Percentiles rank a stretch among this genome's conserved stretches.
Evolutionary conservation across 2,797 vertebrate genomes (phyloP).

Genomic region (Pangasius larnaudii): DNA sequence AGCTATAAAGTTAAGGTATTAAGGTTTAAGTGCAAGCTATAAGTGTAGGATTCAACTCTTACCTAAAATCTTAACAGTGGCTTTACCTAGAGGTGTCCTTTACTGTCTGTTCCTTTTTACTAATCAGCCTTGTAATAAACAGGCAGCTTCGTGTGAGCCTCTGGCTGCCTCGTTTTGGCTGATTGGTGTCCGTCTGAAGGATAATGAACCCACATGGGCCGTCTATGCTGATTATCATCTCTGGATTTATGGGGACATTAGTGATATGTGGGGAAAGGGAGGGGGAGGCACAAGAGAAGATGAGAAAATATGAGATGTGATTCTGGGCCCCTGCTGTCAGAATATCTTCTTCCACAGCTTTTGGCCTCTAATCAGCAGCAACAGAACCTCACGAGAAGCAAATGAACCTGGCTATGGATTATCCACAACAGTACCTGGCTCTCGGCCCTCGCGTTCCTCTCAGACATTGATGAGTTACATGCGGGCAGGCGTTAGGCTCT

Average conservation of each 20-base stretch:
- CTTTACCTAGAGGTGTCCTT: not conserved
- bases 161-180: conserved; percentile 9
- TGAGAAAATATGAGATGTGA: conserved; percentile 1
- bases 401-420: conserved; percentile 15
- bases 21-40: not conserved
- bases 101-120: not conserved
- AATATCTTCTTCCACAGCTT: not conserved
- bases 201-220: conserved; percentile 27
- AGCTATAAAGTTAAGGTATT: too few relatives aligned
- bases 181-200: conserved; percentile 30
- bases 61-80: not conserved
- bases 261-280: not conserved
- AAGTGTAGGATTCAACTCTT: not conserved
- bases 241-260: conserved; percentile 7
- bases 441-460: conserved; percentile 4
- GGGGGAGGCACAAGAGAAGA: not conserved
- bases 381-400: not conserved
- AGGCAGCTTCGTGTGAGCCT: not conserved
- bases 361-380: conserved; percentile 23
- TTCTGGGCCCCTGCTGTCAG: conserved; percentile 25
- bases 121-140: not conserved
- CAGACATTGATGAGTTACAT: conserved; percentile 47
- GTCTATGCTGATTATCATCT: conserved; percentile 18
- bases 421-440: conserved; percentile 26
- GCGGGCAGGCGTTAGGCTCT: conserved; percentile 22